Evolutionary conservation across 2,888 invertebrate genomes (phyloP).

Genomic region (Dermolepida albohirtum): DNA sequence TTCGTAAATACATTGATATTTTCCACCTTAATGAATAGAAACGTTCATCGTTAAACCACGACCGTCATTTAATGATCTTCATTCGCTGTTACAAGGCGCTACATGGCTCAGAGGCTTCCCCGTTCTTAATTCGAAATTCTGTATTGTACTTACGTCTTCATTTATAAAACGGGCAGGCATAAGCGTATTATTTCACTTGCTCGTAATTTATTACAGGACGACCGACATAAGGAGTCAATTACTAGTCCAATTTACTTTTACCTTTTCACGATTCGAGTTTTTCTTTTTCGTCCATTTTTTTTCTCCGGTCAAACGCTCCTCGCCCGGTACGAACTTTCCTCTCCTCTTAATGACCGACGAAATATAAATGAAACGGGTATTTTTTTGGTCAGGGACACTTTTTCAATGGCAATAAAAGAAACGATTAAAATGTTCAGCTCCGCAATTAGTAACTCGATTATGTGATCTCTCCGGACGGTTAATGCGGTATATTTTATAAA

Average conservation of each 20-base stretch:
- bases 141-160: constrained; percentile 9
- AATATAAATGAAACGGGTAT: constrained; percentile 28
- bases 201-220: constrained; percentile 7
- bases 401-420: constrained; percentile 37
- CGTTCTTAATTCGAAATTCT: constrained; percentile 9
- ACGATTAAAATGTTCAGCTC: constrained; percentile 43
- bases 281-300: background rate
- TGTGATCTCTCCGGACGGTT: constrained; percentile 25
- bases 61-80: background rate
- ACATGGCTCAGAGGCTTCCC: background rate
- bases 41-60: background rate
- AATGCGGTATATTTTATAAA: constrained; percentile 15
- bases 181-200: background rate
- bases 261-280: constrained; percentile 2
- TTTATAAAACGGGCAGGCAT: background rate
- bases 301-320: no score
- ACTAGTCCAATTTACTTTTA: constrained; percentile 6
- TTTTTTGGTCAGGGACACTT: constrained; percentile 20
- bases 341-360: constrained; percentile 26
- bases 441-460: constrained; percentile 42
- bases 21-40: background rate
- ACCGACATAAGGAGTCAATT: constrained; percentile 12
- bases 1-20: no score
- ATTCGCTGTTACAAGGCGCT: background rate
- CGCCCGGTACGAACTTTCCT: background rate